Evolutionary conservation across 2,797 vertebrate genomes (phyloP).

Genomic region (Pseudochromis fuscus): DNA sequence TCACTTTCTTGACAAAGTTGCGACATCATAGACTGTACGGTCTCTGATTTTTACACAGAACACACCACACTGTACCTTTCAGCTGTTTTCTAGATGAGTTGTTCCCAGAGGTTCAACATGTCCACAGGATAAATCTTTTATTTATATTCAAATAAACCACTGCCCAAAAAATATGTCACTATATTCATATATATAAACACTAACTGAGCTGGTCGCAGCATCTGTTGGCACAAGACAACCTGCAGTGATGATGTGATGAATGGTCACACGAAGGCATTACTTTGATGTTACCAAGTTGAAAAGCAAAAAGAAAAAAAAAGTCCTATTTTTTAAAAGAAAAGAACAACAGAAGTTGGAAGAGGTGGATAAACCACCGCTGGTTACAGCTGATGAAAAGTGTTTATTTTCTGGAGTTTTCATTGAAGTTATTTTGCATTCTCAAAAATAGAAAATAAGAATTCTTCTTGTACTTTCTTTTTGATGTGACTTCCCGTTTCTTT

Average conservation of each 20-base stretch:
- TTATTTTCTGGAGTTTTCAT: neutral
- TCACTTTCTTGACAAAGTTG: too few species aligned
- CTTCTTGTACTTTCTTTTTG: constrained; percentile 27
- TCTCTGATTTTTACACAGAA: too few species aligned
- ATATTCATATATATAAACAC: too few species aligned
- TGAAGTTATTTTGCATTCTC: constrained; percentile 14
- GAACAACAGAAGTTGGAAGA: neutral
- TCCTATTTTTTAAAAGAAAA: neutral
- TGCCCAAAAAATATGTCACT: too few species aligned
- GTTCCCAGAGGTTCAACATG: too few species aligned
- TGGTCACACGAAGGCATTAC: neutral
- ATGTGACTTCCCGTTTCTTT: constrained; percentile 34
- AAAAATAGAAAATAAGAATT: constrained; percentile 25
- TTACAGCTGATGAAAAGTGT: constrained; percentile 2
- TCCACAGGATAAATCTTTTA: too few species aligned
- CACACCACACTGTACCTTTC: too few species aligned
- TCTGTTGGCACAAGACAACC: neutral
- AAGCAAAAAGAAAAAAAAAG: neutral
- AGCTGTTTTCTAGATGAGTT: too few species aligned
- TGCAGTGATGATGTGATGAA: neutral
- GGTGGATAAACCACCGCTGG: neutral
- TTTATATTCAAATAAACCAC: too few species aligned
- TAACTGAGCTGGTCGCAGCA: too few species aligned
- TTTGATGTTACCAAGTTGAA: neutral
- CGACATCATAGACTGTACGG: too few species aligned